Conservation (phyloP, 1,140 invertebrate species). For the Bombus breviceps region DNA sequence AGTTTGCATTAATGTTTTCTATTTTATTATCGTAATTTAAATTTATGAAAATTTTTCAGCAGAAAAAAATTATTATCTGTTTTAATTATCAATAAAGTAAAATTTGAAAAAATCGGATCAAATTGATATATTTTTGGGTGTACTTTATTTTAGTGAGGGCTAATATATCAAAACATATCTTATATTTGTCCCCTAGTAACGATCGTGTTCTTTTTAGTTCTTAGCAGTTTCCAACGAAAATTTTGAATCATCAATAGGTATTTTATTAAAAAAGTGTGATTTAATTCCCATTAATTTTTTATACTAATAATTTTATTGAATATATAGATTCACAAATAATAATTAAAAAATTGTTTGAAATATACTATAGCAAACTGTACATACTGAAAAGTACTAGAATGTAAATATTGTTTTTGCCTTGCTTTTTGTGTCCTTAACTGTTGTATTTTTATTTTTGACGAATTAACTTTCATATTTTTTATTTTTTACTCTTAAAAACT, state of each 20-base stretch:
- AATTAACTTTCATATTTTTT: not conserved
- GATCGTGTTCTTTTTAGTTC: no score
- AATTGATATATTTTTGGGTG: not conserved
- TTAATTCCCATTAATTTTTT: no score
- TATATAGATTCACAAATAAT: not conserved
- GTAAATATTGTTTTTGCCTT: not conserved
- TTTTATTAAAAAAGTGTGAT: no score
- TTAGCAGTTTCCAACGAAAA: no score
- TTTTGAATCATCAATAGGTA: no score
- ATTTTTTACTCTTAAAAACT: not conserved
- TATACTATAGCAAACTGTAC: not conserved
- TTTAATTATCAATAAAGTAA: no score
- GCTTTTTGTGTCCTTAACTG: not conserved
- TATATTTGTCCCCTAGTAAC: no score
- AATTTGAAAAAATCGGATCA: no score
- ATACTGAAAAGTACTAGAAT: not conserved
- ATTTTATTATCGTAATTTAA: not conserved
- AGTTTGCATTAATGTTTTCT: not conserved
- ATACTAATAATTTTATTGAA: no score
- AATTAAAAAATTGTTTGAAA: not conserved
- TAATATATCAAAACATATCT: no score
- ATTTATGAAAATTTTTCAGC: not conserved
- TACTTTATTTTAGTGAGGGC: no score
- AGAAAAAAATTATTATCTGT: no score
- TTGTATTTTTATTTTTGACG: not conserved